Base-by-base conservation (phyloP, 2,113 vertebrate genomes). In the Callorhinus ursinus region DNA sequence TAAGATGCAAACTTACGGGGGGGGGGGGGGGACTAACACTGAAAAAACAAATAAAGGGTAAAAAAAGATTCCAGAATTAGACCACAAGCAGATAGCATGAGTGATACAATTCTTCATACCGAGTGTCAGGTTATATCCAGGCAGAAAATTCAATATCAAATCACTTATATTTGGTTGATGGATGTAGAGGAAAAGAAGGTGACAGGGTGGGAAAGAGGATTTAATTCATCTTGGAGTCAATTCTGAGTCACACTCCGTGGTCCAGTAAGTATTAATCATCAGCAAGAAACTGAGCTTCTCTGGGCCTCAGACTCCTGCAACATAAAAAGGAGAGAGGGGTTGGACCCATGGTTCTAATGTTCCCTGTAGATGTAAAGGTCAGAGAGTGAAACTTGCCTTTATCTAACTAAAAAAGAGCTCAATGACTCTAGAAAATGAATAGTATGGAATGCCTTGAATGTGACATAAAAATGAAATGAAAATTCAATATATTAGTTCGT, bases 381-480 rank as follows among this genome's bases (percentile, higher is more conserved):
- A 22, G 33, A 31, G 36, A 46, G 22, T 31, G 10, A 95, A 95
- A 88, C 9, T 15, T 71, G 1, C 8, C 57, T 77, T 92, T 21
- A 11, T 18, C 22, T 53, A 26, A 16, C 2, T 22, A 31, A 69
- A 71, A 79, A 79, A 26, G 65, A 76, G 36, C 3, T 12, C n/a
- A 59, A 14, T 67, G 28, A n/a, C 33, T n/a, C 72, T 71, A 67
- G 39, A 39, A 93, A 90, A 90, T 21, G 18, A 90, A 39, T n/a
- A 65, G 22, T 39, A 24, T 26, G 15, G 33, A 89, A 31, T 93
- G 15, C 19, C 65, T 76, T 46, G 7, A 22, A 81, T 57, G 15
- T 93, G 57, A 85, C 31, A 57, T n/a, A 79, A 77, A 81, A 59
- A 42, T 14, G 12, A 93, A 87, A 94, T 82, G 42, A 76, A 94